Evolutionary conservation across 1,140 invertebrate genomes (phyloP).

Genomic region (Zaprionus davidi): DNA sequence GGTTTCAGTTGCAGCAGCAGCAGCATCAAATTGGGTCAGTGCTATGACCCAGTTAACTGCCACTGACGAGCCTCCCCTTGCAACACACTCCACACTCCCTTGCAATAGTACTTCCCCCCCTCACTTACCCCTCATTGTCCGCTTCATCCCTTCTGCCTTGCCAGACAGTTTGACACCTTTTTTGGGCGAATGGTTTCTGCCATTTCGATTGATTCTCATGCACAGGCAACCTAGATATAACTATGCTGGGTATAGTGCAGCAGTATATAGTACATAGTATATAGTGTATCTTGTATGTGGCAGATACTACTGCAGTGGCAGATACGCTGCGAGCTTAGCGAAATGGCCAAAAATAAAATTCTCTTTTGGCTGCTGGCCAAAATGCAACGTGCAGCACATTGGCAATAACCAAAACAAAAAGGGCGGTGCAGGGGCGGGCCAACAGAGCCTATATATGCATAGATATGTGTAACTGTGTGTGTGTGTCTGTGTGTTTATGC

Average conservation of each 20-base stretch:
- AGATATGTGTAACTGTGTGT: not conserved
- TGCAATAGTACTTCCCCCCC: too few relatives aligned
- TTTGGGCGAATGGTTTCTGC: not conserved
- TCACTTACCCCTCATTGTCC: too few relatives aligned
- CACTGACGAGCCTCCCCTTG: not conserved
- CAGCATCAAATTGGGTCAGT: slow-evolving; percentile 72
- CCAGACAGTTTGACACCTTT: slow-evolving; percentile 19
- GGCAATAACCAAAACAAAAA: slow-evolving; percentile 11
- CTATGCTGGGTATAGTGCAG: not conserved
- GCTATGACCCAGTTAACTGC: slow-evolving; percentile 70
- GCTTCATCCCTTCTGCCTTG: too few relatives aligned
- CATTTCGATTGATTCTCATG: slow-evolving; percentile 31
- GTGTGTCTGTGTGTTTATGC: slow-evolving; percentile 2
- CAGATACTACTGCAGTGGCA: slow-evolving; percentile 42
- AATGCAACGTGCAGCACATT: slow-evolving; percentile 55
- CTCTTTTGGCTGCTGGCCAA: slow-evolving; percentile 62
- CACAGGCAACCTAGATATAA: slow-evolving; percentile 27
- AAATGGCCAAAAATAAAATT: slow-evolving; percentile 80
- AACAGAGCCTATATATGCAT: not conserved
- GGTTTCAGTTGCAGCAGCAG: slow-evolving; percentile 31
- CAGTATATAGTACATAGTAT: slow-evolving; percentile 21
- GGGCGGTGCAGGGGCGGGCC: slow-evolving; percentile 2
- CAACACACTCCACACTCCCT: not conserved
- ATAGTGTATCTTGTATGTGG: slow-evolving; percentile 31
- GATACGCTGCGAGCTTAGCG: slow-evolving; percentile 57